These are phyloP conservation scores for Papilio machaon DNA, from an alignment of 1,140 invertebrate genomes.

Conservation along the genomic window DNA sequence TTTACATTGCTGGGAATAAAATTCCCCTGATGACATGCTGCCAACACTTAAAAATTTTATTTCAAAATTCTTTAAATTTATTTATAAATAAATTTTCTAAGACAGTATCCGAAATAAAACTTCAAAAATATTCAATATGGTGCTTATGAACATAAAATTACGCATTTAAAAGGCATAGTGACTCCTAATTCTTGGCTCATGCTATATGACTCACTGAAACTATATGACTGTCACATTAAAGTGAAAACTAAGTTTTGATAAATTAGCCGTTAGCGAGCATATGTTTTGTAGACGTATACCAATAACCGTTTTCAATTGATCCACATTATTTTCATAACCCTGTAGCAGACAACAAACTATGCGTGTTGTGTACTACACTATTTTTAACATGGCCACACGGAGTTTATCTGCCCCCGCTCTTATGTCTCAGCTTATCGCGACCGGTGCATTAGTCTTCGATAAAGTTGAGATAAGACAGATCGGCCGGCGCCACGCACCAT, in stretches of 20 bases:
- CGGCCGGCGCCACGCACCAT: slow-evolving; percentile 76
- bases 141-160: too few species aligned
- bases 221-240: too few species aligned
- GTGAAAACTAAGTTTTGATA: background rate
- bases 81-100: too few species aligned
- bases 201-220: too few species aligned
- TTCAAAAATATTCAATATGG: too few species aligned
- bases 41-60: slow-evolving; percentile 5
- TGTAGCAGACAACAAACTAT: slow-evolving; percentile 72
- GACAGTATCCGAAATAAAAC: too few species aligned
- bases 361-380: slow-evolving; percentile 72
- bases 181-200: too few species aligned
- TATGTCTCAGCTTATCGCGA: slow-evolving; percentile 72
- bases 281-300: background rate
- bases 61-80: too few species aligned
- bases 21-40: background rate
- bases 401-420: slow-evolving; percentile 78
- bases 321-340: slow-evolving; percentile 46
- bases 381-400: slow-evolving; percentile 80
- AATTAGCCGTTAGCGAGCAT: background rate
- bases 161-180: too few species aligned
- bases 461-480: slow-evolving; percentile 78
- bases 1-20: slow-evolving; percentile 1
- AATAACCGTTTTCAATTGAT: background rate
- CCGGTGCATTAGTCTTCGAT: slow-evolving; percentile 80